Base-by-base conservation (phyloP, 1,140 invertebrate genomes). In the Telenomus remus region DNA sequence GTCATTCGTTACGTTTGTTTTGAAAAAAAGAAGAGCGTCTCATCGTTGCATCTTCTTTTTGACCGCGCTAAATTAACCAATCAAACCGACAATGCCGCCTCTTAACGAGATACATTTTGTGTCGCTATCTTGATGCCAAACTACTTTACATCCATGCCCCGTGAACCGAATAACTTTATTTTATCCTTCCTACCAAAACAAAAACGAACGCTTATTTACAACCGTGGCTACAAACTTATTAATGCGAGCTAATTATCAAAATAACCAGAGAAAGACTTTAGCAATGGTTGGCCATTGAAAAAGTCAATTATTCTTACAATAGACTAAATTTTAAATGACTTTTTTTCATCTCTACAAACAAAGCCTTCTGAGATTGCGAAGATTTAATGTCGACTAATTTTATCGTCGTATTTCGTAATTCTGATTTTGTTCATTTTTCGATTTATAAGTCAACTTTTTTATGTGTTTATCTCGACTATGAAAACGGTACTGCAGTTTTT, bases 11-110 rank as follows among this genome's bases (percentile, higher is more conserved):
- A 55, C 69, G 56, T 64, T 48, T 27, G 60, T 56, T 76, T 59
- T 15, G 65, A 4, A 42, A 57, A 57, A 71, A 65, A 79, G 76
- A 70, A 74, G 48, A 71, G 70, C 61, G 35, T 57, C 46, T 69
- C 19, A 27, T 27, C 19, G 19, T 27, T 27, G 19, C 19, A 27
- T 27, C 19, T 27, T 27, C 19, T 53, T 56, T 72, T 33, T 53
- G 69, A 64, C 72, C 66, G 50, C 73, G 37, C 57, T 68, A 83
- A 83, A 85, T 86, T 86, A 79, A 85, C 83, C 83, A 86, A 86
- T 86, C 84, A 85, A 85, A 84, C 69, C 78, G 74, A 85, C 84
- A 84, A 85, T 85, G 54, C 81, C 68, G 19, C 51, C 71, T 51
- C 78, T 85, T 85, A 82, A 85, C 84, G 83, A 86, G 79, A 73